Base-by-base conservation (phyloP, 2,113 vertebrate genomes). In the Excalfactoria chinensis region DNA sequence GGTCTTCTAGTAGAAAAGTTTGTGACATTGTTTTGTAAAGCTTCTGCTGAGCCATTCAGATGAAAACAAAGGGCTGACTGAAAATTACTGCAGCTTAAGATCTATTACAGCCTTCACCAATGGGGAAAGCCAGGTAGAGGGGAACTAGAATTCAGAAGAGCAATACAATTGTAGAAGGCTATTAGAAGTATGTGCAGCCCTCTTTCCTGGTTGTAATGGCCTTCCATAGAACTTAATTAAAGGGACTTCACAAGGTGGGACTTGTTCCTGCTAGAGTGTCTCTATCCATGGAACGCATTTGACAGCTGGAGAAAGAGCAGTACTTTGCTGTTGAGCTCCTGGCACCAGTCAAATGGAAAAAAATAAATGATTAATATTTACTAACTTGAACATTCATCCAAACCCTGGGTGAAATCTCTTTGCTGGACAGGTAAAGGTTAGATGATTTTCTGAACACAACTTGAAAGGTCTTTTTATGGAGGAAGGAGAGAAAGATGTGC, bases 31-130 rank as follows among this genome's bases (percentile, higher is more conserved):
- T 62, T 93, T 73, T 60, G 51, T 79, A 79, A 77, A 89, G 87
- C 91, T 92, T 89, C 56, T 80, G 68, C 89, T 94, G 91, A 92
- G 91, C 91, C 94, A 72, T 83, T 87, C 48, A 18, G 84, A 80
- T 28, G 53, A 87, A 60, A 48, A 80, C 41, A 72, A 95, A 89
- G 82, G 78, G 78, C 92, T 91, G 87, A 56, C 43, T 77, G 51
- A 88, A 69, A 79, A 35, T 68, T 76, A 59, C 40, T 87, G 9
- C 60, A 68, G 4, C 26, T 37, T 85, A 77, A 19, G 51, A 30
- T 53, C 69, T 87, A 81, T 26, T 51, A 37, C 3, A 3, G 32
- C 48, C 26, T 41, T 85, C 64, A 43, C 51, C 83, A 44, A 49
- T 48, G 51, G 46, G 48, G 40, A 76, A 90, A 83, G 56, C 51